A percentile compares a stretch with the other conserved stretches of the same genome.
Evolutionary conservation across 2,797 vertebrate genomes (phyloP).

Genomic region (Calcarius lapponicus): DNA sequence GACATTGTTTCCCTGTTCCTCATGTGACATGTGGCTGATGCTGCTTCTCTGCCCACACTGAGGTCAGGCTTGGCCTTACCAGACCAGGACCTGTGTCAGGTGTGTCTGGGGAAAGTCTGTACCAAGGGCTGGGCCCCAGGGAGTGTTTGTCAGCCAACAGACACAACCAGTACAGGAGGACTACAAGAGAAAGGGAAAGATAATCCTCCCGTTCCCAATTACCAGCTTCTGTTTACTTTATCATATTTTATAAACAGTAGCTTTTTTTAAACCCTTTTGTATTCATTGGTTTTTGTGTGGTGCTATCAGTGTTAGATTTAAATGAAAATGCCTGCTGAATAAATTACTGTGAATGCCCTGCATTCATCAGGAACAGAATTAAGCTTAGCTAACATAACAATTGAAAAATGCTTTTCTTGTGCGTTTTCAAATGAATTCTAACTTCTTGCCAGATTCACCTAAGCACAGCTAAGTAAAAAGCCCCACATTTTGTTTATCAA

Average conservation of each 20-base stretch:
- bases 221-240: neutral
- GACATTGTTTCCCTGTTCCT: accelerated
- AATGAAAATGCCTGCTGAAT: slow-evolving; percentile 23
- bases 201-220: neutral
- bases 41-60: neutral
- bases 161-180: neutral
- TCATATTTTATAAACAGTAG: neutral
- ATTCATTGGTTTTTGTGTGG: neutral
- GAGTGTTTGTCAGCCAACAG: neutral
- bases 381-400: slow-evolving; percentile 49
- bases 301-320: slow-evolving; percentile 31
- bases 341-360: slow-evolving; percentile 2
- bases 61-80: neutral
- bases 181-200: neutral
- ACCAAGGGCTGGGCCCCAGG: neutral
- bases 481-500: neutral
- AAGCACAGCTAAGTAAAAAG: neutral
- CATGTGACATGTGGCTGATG: accelerated
- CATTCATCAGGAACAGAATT: slow-evolving; percentile 14
- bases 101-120: neutral
- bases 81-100: neutral
- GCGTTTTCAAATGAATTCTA: neutral
- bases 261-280: neutral
- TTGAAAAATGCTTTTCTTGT: slow-evolving; percentile 26
- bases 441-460: neutral